These are phyloP conservation scores for Ceuthmochares aereus DNA, from an alignment of 2,113 vertebrate species.

Conservation along the genomic window DNA sequence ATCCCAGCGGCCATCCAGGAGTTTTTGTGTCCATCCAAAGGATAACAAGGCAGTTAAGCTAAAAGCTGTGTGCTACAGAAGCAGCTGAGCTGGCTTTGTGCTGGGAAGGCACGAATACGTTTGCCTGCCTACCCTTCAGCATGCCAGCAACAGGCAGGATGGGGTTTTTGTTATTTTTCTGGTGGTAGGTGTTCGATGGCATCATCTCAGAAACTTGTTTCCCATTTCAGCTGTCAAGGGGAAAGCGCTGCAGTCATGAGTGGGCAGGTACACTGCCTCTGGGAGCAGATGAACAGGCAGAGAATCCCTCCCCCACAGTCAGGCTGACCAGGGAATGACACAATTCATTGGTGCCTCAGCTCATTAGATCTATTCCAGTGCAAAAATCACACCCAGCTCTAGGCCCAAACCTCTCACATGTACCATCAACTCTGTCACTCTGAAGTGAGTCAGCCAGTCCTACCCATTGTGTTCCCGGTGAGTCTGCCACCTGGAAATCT, in stretches of 20 bases:
- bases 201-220: background rate
- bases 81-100: background rate
- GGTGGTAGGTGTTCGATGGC: background rate
- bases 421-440: background rate
- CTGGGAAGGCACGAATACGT: background rate
- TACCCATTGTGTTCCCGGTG: background rate
- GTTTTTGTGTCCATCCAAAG: background rate
- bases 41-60: slow-evolving; percentile 16
- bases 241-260: background rate
- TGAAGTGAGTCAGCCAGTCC: background rate
- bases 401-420: fast-evolving
- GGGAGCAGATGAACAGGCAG: background rate
- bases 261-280: background rate
- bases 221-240: background rate
- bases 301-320: background rate
- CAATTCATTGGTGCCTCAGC: background rate
- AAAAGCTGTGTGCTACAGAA: background rate
- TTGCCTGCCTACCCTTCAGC: background rate
- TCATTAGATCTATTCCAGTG: background rate
- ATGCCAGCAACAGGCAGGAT: background rate
- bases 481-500: background rate
- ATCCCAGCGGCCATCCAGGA: background rate
- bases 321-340: background rate
- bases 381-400: background rate
- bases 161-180: background rate